Conservation (phyloP, 2,113 vertebrate species). For the Leucopternis melanops region DNA sequence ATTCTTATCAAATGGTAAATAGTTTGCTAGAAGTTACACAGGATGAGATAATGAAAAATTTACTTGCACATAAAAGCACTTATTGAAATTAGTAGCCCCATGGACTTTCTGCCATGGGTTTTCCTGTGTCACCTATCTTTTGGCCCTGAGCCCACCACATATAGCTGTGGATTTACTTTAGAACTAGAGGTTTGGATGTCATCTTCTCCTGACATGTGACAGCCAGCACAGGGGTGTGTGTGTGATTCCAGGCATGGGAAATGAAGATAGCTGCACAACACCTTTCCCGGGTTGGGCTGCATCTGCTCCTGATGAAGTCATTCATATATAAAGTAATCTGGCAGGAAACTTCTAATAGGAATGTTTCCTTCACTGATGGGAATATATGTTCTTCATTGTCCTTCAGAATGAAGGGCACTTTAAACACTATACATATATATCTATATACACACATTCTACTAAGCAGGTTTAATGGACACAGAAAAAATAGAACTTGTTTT, state of each 20-base stretch:
- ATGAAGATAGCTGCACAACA: neutral
- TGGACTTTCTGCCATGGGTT: fast-evolving
- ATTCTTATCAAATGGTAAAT: neutral
- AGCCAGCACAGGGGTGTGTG: neutral
- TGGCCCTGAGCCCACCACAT: neutral
- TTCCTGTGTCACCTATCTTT: neutral
- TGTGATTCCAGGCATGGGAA: neutral
- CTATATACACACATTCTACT: neutral
- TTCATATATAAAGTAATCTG: neutral
- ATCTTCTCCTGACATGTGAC: neutral
- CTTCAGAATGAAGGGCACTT: neutral
- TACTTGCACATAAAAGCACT: neutral
- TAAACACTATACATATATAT: neutral
- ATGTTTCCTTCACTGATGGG: neutral
- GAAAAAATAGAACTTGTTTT: neutral
- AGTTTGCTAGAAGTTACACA: neutral
- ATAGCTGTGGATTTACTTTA: neutral
- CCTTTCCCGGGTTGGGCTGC: neutral
- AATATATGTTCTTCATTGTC: neutral
- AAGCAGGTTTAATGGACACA: neutral
- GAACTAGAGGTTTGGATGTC: neutral
- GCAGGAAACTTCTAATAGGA: neutral
- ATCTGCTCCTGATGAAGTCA: neutral
- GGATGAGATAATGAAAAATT: neutral
- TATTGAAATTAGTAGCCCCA: neutral